Percentiles rank a stretch among this genome's conserved stretches.
Conservation (phyloP, 2,113 vertebrate genomes). For the Cariama cristata region DNA sequence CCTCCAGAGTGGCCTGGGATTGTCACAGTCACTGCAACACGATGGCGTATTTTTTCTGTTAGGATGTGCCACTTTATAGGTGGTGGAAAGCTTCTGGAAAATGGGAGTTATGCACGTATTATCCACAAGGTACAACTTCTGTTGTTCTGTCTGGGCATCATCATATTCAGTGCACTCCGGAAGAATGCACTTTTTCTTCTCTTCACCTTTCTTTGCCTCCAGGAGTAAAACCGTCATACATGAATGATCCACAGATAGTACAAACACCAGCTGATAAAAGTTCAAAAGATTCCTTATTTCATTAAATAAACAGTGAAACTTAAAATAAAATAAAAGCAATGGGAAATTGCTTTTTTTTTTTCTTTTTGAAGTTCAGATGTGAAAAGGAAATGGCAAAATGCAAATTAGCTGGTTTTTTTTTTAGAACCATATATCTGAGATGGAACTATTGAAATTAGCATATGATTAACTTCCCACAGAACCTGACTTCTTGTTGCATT, state of each 20-base stretch:
- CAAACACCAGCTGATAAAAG: background rate
- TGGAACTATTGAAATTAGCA: background rate
- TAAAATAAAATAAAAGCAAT: background rate
- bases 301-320: background rate
- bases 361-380: background rate
- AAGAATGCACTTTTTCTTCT: background rate
- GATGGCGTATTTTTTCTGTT: background rate
- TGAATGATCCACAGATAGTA: background rate
- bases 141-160: background rate
- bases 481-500: background rate
- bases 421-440: background rate
- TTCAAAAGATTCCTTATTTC: background rate
- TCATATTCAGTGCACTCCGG: background rate
- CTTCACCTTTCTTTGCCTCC: background rate
- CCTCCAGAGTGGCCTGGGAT: background rate
- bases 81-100: background rate
- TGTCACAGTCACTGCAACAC: background rate
- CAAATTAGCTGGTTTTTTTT: background rate
- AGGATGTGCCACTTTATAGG: background rate
- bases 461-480: background rate
- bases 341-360: background rate
- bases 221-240: background rate
- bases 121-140: background rate
- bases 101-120: background rate
- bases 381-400: background rate